Evolutionary conservation across 2,797 vertebrate genomes (phyloP).

Genomic region (Poecile montanus): DNA sequence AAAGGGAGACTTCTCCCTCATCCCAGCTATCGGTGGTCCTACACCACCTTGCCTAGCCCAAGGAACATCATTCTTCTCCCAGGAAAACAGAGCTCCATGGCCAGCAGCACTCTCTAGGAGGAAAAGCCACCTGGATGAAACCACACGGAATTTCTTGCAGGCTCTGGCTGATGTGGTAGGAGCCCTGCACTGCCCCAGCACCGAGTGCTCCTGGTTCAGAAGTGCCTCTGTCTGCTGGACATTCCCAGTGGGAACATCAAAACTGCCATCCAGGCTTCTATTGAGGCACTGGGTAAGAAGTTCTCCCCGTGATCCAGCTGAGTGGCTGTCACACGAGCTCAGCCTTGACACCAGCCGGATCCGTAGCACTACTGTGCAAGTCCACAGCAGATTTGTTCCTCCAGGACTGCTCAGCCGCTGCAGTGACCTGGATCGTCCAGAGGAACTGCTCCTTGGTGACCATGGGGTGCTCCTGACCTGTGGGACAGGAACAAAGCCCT

Average conservation of each 20-base stretch:
- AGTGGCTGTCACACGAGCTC: neutral
- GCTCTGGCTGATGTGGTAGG: neutral
- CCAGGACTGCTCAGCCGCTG: conserved; percentile 59
- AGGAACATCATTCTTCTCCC: neutral
- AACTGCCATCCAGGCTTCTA: neutral
- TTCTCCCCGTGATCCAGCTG: neutral
- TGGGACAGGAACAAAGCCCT: neutral
- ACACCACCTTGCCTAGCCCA: neutral
- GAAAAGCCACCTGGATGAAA: neutral
- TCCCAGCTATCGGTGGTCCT: neutral
- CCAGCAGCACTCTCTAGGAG: neutral
- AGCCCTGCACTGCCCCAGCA: neutral
- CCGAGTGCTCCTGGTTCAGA: neutral
- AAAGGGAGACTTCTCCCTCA: neutral
- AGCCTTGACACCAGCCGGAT: neutral
- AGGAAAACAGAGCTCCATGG: neutral
- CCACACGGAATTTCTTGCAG: neutral
- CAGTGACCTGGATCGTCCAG: neutral
- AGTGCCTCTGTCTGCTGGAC: neutral
- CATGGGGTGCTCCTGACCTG: conserved; percentile 51
- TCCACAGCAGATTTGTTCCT: neutral
- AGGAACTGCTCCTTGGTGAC: conserved; percentile 66
- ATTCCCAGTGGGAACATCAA: neutral
- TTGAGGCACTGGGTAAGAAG: neutral
- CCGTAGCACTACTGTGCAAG: neutral